Evolutionary conservation across 2,888 invertebrate genomes (phyloP), one percentile per base, ranked within the genome.

Genomic region (Yponomeuta cagnagella): DNA sequence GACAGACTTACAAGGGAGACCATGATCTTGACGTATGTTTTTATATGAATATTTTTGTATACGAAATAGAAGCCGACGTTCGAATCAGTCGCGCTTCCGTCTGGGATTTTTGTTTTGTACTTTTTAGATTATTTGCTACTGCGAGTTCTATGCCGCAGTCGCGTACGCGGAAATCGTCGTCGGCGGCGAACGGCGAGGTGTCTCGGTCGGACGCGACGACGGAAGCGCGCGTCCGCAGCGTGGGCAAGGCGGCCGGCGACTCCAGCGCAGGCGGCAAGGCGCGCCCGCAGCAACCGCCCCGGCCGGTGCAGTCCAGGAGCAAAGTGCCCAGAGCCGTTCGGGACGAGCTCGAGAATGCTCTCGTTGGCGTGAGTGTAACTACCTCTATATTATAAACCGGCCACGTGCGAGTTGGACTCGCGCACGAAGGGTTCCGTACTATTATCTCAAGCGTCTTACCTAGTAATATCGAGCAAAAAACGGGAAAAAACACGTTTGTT

Each of bases 261-360:
- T 23, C 64, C 30, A 12, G 64, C 64, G 64, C 23, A 10, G 63
- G 64, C 64, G 10, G 23, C 30, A 31, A 23, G 64, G 31, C 23
- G 31, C 64, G 30, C 30, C 64, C 10, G 30, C 30, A 1, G 9
- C 64, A 31, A 10, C 30, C 30, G 64, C 64, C 64, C 23, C 30
- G 64, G 31, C 30, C 64, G 10, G 30, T 23, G 64, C 64, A 64
- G 5, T n/a, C 37, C 76, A 87, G 79, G 75, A 80, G 79, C 75
- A 85, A 82, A 74, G 77, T 88, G 78, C 87, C 90, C 15, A 87
- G 84, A 78, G 83, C 72, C 72, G 72, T 90, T 69, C 87, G 90
- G 12, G 83, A 85, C 73, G 91, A 90, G 72, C 80, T 92, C 77
- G 89, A 91, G 74, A 89, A 86, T 73, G 88, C 91, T 30, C 80